Base-by-base conservation (phyloP, 1,140 invertebrate genomes). In the Sitodiplosis mosellana region DNA sequence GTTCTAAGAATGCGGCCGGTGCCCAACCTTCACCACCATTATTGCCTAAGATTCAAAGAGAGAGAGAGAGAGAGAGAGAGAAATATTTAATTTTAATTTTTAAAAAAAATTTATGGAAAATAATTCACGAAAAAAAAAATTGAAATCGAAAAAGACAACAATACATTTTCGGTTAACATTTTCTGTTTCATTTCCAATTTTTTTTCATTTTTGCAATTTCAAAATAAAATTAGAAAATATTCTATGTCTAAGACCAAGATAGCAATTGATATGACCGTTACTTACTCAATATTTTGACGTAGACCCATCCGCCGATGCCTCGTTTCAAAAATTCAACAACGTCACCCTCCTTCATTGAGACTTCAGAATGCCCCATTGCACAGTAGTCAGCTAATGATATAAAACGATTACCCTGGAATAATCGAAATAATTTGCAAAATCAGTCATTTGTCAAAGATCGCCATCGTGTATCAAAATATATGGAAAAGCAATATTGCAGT, bases 281-380 rank as follows among this genome's bases (percentile, higher is more conserved):
- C 45, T 68, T 69, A 80, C 81, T 78, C 55, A 83, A 67, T n/a
- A 14, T 85, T 72, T 55, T 83, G 81, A 51, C n/a, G 93, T 87
- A 72, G 87, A 92, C 89, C 91, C 91, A 95, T 41, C 91, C 90
- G 50, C 87, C 88, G 65, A 84, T 90, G 49, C 90, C 90, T 40
- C 89, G 81, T 68, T 91, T 89, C 20, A 90, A 69, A 42, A 94
- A 70, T 62, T 91, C 86, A 49, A 90, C 75, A 55, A 76, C 74
- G 66, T 93, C 88, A 4, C 88, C 87, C 69, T 93, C 89, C 34
- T 75, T 74, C 67, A 95, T 77, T 46, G 81, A 84, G 20, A 93
- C 80, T 67, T 94, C 90, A 47, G 82, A 85, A 48, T 78, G 77
- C 50, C 89, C 87, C 59, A 90, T 76, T 22, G 87, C 85, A 59